Percentiles rank a stretch among this genome's conserved stretches.
phyloP scores from a whole-genome alignment of 2,888 invertebrate species.

The Rhagonycha fulva region DNA sequence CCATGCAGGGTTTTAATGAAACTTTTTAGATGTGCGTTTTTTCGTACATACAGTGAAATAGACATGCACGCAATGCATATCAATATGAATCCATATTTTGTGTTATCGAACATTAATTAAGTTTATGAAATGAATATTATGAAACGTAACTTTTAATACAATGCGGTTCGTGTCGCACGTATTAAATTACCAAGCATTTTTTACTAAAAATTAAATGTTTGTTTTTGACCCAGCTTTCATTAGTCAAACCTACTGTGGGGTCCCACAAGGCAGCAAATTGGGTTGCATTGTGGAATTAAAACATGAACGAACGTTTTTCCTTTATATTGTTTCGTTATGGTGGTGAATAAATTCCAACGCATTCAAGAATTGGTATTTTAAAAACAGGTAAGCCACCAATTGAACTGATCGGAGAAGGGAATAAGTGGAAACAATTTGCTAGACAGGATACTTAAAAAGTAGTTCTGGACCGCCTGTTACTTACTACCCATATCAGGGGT shows the following conservation, averaged over 20 bases:
- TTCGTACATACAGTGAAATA: not conserved
- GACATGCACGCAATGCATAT: constrained; percentile 10
- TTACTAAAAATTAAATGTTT: not conserved
- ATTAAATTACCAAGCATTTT: not conserved
- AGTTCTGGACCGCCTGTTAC: not conserved
- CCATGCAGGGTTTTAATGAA: constrained; percentile 33
- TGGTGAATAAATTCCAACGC: not conserved
- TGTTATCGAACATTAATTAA: constrained; percentile 4
- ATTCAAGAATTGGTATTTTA: not conserved
- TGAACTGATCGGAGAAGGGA: not conserved
- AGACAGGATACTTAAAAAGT: not conserved
- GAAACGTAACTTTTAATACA: not conserved
- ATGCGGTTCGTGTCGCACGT: not conserved
- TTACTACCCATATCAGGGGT: not conserved
- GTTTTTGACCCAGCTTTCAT: not conserved
- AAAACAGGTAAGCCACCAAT: not conserved
- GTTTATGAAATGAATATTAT: not conserved
- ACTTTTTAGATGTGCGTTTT: not conserved
- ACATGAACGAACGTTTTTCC: not conserved
- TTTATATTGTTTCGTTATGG: not conserved
- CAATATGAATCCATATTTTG: constrained; percentile 8
- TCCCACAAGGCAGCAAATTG: not conserved
- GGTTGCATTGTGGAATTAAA: not conserved
- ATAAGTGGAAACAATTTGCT: not conserved
- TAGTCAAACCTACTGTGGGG: not conserved